Base-by-base conservation (phyloP, 2,888 invertebrate genomes). In the Archips xylosteana region DNA sequence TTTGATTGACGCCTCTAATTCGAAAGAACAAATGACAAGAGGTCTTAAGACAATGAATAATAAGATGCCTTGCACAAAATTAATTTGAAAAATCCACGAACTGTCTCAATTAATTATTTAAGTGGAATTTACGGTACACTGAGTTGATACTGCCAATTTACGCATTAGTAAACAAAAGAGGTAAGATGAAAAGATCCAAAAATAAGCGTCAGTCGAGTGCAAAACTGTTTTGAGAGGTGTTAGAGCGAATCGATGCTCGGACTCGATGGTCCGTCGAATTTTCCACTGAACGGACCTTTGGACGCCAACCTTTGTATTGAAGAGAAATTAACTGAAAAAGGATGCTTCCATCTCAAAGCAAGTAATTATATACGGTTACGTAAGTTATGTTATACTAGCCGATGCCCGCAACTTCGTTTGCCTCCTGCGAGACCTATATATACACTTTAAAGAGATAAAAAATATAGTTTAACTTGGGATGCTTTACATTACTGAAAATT, bases 181-280 rank as follows among this genome's bases (percentile, higher is more conserved):
- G 85, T 83, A 86, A 89, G 90, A 94, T 94, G 91, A 94, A 93
- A 93, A 94, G 94, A 85, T 87, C 91, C 91, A 85, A 94, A 94
- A 94, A 94, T 93, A 91, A 91, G 85, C 89, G 90, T 84, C 92
- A 91, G 81, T 85, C 87, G 87, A 87, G 92, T 92, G 94, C 91
- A 87, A 92, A 90, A 88, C 85, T 84, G 90, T 91, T 94, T 94
- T 90, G 90, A 90, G 92, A 94, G 94, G 94, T 92, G 94, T 92
- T 91, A 87, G 89, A 88, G 89, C 88, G 90, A 91, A 87, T 90
- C 89, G 88, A 85, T 87, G 88, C 85, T 89, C 88, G 89, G 87
- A 92, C 89, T 91, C 91, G 91, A 85, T 91, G 92, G 92, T 87
- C 92, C 92, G 90, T 84, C 91, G 89, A 91, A 93, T 92, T 94